phyloP scores from a whole-genome alignment of 2,888 invertebrate species.

The Synanthedon vespiformis region DNA sequence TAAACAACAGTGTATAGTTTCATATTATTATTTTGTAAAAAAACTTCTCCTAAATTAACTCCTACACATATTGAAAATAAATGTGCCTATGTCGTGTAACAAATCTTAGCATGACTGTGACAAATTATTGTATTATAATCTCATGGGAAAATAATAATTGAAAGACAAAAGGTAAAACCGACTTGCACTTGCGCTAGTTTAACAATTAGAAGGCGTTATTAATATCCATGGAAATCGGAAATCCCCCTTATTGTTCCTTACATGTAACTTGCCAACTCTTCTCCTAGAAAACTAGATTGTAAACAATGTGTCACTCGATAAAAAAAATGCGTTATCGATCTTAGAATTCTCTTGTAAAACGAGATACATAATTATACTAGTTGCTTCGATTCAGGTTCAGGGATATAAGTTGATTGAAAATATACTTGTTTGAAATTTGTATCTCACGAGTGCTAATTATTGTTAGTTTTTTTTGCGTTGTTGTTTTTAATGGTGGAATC shows the following conservation, averaged over 20 bases:
- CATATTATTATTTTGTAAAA: no score
- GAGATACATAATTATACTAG: conserved; percentile 32
- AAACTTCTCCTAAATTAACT: no score
- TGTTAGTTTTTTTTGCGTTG: not conserved
- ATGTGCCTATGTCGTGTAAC: not conserved
- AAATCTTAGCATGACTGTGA: not conserved
- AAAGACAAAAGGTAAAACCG: conserved; percentile 39
- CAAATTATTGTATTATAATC: conserved; percentile 17
- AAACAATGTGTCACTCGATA: conserved; percentile 19
- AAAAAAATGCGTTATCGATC: conserved; percentile 42
- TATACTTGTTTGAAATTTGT: conserved; percentile 5
- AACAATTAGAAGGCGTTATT: conserved; percentile 7
- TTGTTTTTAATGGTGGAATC: not conserved
- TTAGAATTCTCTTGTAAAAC: conserved; percentile 47
- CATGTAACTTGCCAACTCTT: conserved; percentile 38
- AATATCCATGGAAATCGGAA: conserved; percentile 55
- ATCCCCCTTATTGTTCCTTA: conserved; percentile 54
- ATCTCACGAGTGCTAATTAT: not conserved
- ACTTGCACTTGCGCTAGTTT: conserved; percentile 15
- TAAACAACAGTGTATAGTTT: no score
- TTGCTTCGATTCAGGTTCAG: conserved; percentile 20
- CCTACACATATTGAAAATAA: no score
- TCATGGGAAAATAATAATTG: conserved; percentile 43
- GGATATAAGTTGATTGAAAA: conserved; percentile 12
- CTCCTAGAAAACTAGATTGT: conserved; percentile 33